Base-by-base conservation (phyloP, 2,797 vertebrate species). In the Scarus forsteni region DNA sequence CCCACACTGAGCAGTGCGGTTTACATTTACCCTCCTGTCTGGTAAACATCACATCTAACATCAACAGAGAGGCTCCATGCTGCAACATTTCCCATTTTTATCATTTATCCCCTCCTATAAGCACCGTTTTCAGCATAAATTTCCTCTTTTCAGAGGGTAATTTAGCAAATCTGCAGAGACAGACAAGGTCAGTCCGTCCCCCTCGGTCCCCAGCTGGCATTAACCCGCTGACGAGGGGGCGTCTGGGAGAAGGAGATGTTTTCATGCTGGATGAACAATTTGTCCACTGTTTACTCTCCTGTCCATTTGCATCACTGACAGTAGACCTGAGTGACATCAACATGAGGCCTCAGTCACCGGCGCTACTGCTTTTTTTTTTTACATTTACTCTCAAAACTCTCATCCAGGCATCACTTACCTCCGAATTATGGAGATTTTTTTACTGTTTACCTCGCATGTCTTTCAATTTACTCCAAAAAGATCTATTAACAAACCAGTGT, bases 211-310 rank as follows among this genome's bases (percentile, higher is more conserved):
- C 92, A 86, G 92, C 91, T 90, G 90, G 89, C 90, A 80, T 79
- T 55, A 48, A 70, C 84, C 83, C 76, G 64, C 73, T 85, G 81
- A 88, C 78, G 70, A 68, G 80, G 76, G 81, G 76, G 79, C 81
- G 76, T 89, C 86, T 67, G 73, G 19, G 78, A 90, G 82, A 83
- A 64, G 76, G 65, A 73, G 73, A 79, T 45, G 64, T 92, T 91
- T 93, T 93, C 85, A 92, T 85, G 90, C 86, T 92, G 82, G 80
- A 89, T 91, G 91, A 86, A 91, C 92, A 92, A 93, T 93, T 92
- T 89, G 80, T 85, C 78, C 82, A 68, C 80, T 92, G 89, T 94
- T 94, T 93, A 92, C 87, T 81, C 81, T 79, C 65, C 84, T 84
- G 91, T 92, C 91, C 84, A 79, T 88, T 88, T 91, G 83, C 82